Percentiles rank a stretch among this genome's conserved stretches.
phyloP scores from a whole-genome alignment of 2,113 vertebrate genomes.

The Rhea americana region DNA sequence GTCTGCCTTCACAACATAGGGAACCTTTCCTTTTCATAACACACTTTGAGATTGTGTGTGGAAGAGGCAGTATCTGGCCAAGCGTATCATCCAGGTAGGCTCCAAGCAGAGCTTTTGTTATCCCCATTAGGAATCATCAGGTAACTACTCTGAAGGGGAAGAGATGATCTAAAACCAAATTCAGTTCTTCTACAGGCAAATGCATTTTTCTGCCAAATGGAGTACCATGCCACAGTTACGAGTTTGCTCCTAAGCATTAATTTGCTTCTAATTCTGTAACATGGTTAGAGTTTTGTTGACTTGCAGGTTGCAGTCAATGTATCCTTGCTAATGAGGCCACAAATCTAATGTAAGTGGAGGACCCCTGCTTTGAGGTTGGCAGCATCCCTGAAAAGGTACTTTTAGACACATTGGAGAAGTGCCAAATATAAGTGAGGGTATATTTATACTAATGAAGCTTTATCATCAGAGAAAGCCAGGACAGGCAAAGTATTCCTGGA shows the following conservation, averaged over 20 bases:
- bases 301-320: background rate
- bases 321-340: background rate
- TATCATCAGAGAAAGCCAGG: background rate
- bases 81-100: fast-evolving
- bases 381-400: background rate
- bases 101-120: background rate
- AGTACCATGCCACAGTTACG: background rate
- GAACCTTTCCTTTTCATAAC: background rate
- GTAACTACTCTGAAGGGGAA: background rate
- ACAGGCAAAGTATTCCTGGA: background rate
- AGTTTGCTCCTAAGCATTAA: background rate
- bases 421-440: background rate
- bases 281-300: background rate
- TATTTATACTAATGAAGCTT: background rate
- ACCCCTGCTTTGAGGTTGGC: background rate
- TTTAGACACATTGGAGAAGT: background rate
- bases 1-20: background rate
- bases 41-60: background rate
- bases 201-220: background rate
- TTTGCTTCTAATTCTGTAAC: constrained; percentile 6
- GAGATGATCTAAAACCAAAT: background rate
- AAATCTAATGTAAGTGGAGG: background rate
- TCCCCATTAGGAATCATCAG: background rate
- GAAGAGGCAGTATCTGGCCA: background rate
- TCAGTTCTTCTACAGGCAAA: background rate